Evolutionary conservation across 1,140 invertebrate genomes (phyloP).

Genomic region (Apis florea): DNA sequence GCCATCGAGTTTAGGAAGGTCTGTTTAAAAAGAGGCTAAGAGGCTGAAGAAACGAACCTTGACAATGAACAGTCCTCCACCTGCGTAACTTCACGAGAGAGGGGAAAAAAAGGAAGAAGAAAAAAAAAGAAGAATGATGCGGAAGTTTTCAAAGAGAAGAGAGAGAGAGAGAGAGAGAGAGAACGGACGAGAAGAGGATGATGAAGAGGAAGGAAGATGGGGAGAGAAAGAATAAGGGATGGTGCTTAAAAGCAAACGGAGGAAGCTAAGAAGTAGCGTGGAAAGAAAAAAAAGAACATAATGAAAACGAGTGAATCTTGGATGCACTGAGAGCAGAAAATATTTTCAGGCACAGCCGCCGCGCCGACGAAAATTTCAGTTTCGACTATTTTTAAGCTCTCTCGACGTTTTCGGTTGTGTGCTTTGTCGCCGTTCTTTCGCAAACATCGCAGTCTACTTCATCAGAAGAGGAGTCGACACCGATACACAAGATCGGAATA

Average conservation of each 20-base stretch:
- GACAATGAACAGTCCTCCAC: neutral
- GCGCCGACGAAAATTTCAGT: neutral
- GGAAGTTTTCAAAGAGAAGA: neutral
- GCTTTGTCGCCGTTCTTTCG: slow-evolving; percentile 7
- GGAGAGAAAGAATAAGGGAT: neutral
- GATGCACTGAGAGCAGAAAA: neutral
- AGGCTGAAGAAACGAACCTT: no score
- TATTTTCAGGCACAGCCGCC: neutral
- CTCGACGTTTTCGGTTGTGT: neutral
- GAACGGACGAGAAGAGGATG: neutral
- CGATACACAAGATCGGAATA: neutral
- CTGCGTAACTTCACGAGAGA: neutral
- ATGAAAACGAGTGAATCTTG: slow-evolving; percentile 10
- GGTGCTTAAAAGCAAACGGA: neutral
- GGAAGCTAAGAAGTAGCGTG: neutral
- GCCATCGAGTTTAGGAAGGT: no score
- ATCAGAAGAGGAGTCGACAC: slow-evolving; percentile 21
- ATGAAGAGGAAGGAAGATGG: no score
- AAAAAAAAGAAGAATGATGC: neutral
- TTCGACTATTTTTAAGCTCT: slow-evolving; percentile 14
- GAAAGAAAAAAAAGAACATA: neutral
- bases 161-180: neutral
- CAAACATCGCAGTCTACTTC: slow-evolving; percentile 30
- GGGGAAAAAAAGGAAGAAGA: neutral
- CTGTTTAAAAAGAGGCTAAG: no score